phyloP scores from a whole-genome alignment of 2,888 invertebrate genomes.

The Erannis defoliaria region DNA sequence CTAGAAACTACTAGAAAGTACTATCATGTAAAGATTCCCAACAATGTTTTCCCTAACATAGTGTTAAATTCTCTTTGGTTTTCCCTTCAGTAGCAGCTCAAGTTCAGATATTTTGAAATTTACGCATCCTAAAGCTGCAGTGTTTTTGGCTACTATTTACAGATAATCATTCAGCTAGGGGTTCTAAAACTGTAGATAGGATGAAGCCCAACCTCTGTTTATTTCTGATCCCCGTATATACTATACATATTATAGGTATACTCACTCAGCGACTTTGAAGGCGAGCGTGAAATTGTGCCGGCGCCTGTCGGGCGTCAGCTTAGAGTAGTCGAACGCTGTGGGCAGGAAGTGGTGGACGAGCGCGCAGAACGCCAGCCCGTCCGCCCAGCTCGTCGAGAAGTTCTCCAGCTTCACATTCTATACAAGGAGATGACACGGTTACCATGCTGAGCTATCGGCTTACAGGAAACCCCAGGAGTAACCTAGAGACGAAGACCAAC shows the following conservation, averaged over 20 bases:
- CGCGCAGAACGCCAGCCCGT: conserved; percentile 99
- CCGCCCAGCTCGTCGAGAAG: conserved; percentile 99
- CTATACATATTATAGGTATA: conserved; percentile 52
- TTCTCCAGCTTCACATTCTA: conserved; percentile 99
- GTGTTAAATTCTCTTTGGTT: no score
- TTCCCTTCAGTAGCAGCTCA: no score
- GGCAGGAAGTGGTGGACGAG: conserved; percentile 99
- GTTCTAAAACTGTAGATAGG: neutral
- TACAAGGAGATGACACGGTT: neutral
- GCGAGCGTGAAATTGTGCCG: conserved; percentile 98
- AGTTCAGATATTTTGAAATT: no score
- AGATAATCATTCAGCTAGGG: neutral
- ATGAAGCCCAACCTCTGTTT: neutral
- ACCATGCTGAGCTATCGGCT: neutral
- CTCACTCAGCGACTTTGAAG: conserved; percentile 99
- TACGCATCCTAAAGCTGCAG: no score
- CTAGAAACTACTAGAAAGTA: no score
- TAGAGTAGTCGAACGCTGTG: conserved; percentile 97
- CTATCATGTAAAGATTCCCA: no score
- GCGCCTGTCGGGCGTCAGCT: conserved; percentile 95
- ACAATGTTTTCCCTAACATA: no score
- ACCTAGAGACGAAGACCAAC: neutral
- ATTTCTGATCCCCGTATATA: neutral
- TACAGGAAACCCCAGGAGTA: neutral
- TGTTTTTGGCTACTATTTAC: no score